phyloP scores from a whole-genome alignment of 2,113 vertebrate species.

The Dasyprocta punctata region DNA sequence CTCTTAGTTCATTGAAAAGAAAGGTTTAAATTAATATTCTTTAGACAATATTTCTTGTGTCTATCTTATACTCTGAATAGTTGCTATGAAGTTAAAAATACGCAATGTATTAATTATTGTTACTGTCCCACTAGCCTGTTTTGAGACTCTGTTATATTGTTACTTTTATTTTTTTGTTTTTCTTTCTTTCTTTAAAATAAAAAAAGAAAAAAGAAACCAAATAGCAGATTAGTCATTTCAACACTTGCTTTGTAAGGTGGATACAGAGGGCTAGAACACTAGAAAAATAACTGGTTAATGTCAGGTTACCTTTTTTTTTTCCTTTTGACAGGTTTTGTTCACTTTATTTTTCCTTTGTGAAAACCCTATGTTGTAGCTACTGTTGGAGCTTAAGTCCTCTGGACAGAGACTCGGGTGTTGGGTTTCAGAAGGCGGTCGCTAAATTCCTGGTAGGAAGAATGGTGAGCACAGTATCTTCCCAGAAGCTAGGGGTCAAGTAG shows the following conservation, averaged over 20 bases:
- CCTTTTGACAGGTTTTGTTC: not conserved
- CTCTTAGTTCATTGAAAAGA: too few relatives aligned
- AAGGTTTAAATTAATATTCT: too few relatives aligned
- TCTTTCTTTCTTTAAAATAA: too few relatives aligned
- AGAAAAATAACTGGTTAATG: not conserved
- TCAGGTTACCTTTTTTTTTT: not conserved
- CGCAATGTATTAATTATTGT: too few relatives aligned
- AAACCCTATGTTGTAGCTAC: not conserved
- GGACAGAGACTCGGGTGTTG: not conserved
- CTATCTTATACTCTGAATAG: too few relatives aligned
- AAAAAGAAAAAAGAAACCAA: not conserved
- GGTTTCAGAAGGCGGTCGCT: not conserved
- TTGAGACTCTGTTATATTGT: not conserved
- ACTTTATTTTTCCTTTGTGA: not conserved
- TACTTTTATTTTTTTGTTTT: not conserved
- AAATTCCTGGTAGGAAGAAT: not conserved
- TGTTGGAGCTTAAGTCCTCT: not conserved
- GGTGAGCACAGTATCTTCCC: not conserved
- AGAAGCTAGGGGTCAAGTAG: not conserved
- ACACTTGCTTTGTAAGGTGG: not conserved
- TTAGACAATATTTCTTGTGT: too few relatives aligned
- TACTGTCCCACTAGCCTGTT: too few relatives aligned
- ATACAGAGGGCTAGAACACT: not conserved
- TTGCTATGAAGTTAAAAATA: too few relatives aligned
- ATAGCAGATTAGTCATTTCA: not conserved